Evolutionary conservation across 2,113 vertebrate species (phyloP).

Genomic region (Daphoenositta chrysoptera): DNA sequence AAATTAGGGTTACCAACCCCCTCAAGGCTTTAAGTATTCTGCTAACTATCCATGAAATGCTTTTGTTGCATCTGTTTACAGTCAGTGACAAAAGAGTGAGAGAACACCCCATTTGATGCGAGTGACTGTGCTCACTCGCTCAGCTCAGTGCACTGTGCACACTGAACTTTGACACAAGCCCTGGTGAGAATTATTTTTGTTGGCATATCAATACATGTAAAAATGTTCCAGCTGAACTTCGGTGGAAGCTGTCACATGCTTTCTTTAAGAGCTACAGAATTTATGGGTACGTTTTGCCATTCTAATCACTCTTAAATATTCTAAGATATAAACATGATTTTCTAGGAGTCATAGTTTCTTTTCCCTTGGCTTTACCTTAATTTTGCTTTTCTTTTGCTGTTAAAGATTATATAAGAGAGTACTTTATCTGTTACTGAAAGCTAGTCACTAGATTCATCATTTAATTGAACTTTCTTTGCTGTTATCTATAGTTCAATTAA

Average conservation of each 20-base stretch:
- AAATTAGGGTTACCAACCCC: background rate
- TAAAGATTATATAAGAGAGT: background rate
- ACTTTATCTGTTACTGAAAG: background rate
- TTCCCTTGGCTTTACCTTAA: background rate
- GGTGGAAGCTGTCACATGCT: background rate
- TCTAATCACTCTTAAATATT: background rate
- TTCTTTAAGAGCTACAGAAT: constrained; percentile 14
- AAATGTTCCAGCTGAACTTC: constrained; percentile 24
- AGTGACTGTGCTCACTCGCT: background rate
- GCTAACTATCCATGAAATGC: background rate
- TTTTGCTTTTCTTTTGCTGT: background rate
- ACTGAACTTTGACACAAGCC: constrained; percentile 21
- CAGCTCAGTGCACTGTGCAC: background rate
- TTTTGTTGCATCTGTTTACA: background rate
- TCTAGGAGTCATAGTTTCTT: background rate
- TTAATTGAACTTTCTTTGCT: background rate
- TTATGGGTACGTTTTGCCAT: background rate
- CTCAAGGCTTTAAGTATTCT: background rate
- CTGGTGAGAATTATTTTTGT: constrained; percentile 45
- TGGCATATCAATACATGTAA: constrained; percentile 2
- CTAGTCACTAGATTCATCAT: background rate
- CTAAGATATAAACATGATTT: background rate
- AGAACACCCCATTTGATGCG: background rate
- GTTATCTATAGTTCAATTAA: background rate
- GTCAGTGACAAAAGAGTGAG: background rate